A percentile compares a stretch with the other conserved stretches of the same genome.
Conservation (phyloP, 2,113 vertebrate genomes). For the Abramis brama region DNA sequence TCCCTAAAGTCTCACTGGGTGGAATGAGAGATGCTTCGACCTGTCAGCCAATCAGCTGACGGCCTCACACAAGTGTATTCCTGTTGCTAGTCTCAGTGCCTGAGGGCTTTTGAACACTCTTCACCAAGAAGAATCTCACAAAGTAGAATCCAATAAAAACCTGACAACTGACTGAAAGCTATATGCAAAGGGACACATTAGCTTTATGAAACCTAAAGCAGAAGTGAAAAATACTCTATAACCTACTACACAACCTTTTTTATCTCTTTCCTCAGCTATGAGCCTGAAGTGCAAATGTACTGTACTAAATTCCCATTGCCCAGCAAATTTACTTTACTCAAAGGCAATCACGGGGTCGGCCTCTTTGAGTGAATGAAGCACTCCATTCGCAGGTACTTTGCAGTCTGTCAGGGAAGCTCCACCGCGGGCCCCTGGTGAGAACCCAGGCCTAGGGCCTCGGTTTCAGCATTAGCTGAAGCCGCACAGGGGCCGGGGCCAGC, state of each 20-base stretch:
- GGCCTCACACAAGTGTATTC: constrained; percentile 43
- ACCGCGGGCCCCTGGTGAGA: not conserved
- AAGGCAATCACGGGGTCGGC: constrained; percentile 42
- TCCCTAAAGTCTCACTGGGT: constrained; percentile 39
- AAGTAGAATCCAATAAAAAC: constrained; percentile 28
- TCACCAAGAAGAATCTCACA: constrained; percentile 1
- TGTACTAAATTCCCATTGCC: constrained; percentile 42
- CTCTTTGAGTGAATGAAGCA: constrained; percentile 45
- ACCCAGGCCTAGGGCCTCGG: not conserved
- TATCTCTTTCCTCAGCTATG: not conserved
- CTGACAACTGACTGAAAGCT: constrained; percentile 22
- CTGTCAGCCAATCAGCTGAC: constrained; percentile 52
- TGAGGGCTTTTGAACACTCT: constrained; percentile 27
- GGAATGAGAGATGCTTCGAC: constrained; percentile 40
- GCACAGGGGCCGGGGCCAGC: constrained; percentile 16
- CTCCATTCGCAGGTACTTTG: constrained; percentile 53
- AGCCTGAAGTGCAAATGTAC: constrained; percentile 34
- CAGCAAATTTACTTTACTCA: constrained; percentile 50
- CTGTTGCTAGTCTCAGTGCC: constrained; percentile 39
- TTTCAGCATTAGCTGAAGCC: constrained; percentile 40
- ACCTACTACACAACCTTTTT: constrained; percentile 3
- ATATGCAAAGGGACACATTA: constrained; percentile 18
- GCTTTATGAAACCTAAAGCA: constrained; percentile 24
- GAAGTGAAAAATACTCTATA: not conserved
- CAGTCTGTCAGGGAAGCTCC: constrained; percentile 34